A percentile compares a stretch with the other conserved stretches of the same genome.
These are phyloP conservation scores for Suillia variegata DNA, from an alignment of 2,888 invertebrate species.

Conservation along the genomic window DNA sequence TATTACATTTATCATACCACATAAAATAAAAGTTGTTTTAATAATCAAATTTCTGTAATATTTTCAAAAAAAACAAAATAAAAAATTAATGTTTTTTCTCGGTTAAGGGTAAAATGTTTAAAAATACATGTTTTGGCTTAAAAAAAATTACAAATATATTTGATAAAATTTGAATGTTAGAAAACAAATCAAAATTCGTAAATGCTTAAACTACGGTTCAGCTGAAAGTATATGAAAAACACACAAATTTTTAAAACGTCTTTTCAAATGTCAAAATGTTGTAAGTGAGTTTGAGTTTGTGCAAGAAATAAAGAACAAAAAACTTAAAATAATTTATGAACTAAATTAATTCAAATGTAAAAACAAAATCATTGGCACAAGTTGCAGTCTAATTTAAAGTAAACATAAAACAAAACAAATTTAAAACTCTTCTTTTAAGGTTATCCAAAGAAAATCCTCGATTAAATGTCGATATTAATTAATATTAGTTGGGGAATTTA, in stretches of 20 bases:
- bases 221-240: constrained; percentile 54
- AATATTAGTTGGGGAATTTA: background rate
- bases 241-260: constrained; percentile 19
- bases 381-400: constrained; percentile 52
- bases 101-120: too few relatives aligned
- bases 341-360: too few relatives aligned
- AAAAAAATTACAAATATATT: too few relatives aligned
- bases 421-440: constrained; percentile 21
- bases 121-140: too few relatives aligned
- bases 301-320: constrained; percentile 23
- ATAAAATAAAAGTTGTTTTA: too few relatives aligned
- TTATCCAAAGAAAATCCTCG: constrained; percentile 23
- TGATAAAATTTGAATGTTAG: background rate
- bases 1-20: too few relatives aligned
- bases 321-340: constrained; percentile 1
- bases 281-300: background rate
- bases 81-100: too few relatives aligned
- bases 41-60: too few relatives aligned
- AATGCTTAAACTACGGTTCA: constrained; percentile 46
- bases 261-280: too few relatives aligned
- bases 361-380: constrained; percentile 59
- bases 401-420: constrained; percentile 28
- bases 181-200: constrained; percentile 1
- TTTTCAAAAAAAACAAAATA: too few relatives aligned
- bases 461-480: constrained; percentile 2